A percentile compares a stretch with the other conserved stretches of the same genome.
Evolutionary conservation across 2,113 vertebrate genomes (phyloP).

Genomic region (Noctilio leporinus): DNA sequence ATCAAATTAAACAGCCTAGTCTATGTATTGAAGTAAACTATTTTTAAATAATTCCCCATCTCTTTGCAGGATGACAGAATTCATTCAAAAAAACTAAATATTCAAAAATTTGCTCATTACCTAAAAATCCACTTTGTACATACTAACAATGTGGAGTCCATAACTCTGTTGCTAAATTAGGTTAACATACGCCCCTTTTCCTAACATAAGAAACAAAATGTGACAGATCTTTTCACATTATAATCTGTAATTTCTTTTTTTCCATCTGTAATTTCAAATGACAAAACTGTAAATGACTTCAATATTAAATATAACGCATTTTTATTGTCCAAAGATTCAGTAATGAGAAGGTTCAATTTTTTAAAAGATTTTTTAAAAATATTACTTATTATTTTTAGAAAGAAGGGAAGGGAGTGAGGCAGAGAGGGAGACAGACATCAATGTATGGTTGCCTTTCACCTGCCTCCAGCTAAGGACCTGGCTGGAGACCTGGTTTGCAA

Average conservation of each 20-base stretch:
- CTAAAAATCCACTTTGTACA: conserved; percentile 11
- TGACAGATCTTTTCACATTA: neutral
- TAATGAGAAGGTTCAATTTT: neutral
- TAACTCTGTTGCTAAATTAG: neutral
- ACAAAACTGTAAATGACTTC: conserved; percentile 32
- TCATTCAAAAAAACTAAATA: neutral
- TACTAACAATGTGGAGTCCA: neutral
- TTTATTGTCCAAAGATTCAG: conserved; percentile 12
- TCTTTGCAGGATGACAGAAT: conserved; percentile 22
- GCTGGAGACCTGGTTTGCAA: no score
- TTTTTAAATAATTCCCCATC: neutral
- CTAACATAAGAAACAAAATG: conserved; percentile 22
- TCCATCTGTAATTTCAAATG: conserved; percentile 14
- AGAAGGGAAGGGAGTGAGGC: no score
- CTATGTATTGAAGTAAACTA: neutral
- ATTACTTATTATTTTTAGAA: no score
- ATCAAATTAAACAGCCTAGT: neutral
- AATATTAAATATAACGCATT: conserved; percentile 21
- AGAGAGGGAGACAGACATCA: no score
- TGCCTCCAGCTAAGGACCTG: no score
- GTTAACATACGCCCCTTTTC: neutral
- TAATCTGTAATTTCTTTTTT: conserved; percentile 21
- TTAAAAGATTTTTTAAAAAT: no score
- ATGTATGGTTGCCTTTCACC: no score
- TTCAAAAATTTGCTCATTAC: neutral